phyloP scores from a whole-genome alignment of 1,140 invertebrate genomes.

The Saxidomus purpurata region DNA sequence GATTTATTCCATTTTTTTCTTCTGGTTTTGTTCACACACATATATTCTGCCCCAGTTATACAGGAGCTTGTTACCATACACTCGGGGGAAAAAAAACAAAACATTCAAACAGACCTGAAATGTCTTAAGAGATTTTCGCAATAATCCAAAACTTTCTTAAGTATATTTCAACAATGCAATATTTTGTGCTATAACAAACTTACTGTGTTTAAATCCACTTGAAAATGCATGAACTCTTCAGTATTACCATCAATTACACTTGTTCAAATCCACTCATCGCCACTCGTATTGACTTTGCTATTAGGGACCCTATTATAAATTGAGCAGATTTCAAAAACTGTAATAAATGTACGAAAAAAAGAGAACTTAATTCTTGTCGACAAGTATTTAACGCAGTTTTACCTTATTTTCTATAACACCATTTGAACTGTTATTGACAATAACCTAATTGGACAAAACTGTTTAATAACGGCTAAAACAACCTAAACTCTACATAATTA shows the following conservation, averaged over 20 bases:
- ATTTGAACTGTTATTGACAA: not conserved
- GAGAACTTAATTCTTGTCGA: not conserved
- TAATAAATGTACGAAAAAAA: no score
- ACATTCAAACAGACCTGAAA: no score
- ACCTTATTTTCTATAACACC: no score
- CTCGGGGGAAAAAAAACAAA: no score
- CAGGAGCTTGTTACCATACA: no score
- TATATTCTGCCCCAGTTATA: no score
- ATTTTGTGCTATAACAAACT: not conserved
- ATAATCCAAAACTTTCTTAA: not conserved
- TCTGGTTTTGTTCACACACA: no score
- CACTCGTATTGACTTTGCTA: not conserved
- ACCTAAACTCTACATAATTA: not conserved
- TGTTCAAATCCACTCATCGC: not conserved
- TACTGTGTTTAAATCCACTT: slow-evolving; percentile 20
- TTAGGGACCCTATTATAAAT: not conserved
- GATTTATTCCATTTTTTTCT: no score
- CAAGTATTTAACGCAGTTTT: no score
- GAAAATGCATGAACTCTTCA: slow-evolving; percentile 23
- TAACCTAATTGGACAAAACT: not conserved
- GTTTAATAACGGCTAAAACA: not conserved
- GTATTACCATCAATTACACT: slow-evolving; percentile 44
- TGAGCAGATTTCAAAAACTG: no score
- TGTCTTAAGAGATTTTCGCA: no score
- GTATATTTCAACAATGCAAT: not conserved